Base-by-base conservation (phyloP, 1,140 invertebrate species). In the Apis florea region DNA sequence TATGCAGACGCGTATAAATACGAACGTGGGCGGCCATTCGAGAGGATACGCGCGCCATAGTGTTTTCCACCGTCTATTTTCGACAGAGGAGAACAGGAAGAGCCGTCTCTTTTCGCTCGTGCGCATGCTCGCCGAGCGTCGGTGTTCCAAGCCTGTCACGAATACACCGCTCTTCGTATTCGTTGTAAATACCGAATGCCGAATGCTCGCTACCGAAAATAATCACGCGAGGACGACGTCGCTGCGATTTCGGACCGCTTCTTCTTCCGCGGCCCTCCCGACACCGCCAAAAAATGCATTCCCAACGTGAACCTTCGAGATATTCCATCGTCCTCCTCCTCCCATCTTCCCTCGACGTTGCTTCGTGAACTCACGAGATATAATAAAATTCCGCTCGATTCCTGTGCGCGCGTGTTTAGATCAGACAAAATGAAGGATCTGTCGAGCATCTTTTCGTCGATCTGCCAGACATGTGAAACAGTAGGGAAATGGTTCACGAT, bases 1-100 rank as follows among this genome's bases (percentile, higher is more conserved):
- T 53, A 49, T 84, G 69, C 73, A 59, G 70, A 61, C 71, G 73
- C 72, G 74, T 84, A 81, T 87, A 87, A 85, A 88, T 79, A 68
- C 51, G 73, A 82, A 54, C n/a, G 54, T 15, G 53, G 59, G 61
- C 17, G 76, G 67, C 26, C 61, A 66, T 69, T 78, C 8, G 49
- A 61, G 54, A 75, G 82, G 76, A 61, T 87, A 74, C 26, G 47
- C 66, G 71, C 26, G 47, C 66, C 58, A 73, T 71, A 47, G 81
- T 82, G 74, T 87, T 77, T n/a, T 53, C 76, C 80, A 78, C 56
- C 69, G 82, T 89, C 88, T 89, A 89, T 89, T 89, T 89, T 89
- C 68, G 84, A 83, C 78, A n/a, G n/a, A n/a, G n/a, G 59, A 80
- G 77, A 85, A 88, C 79, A 82, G 83, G 87, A 86, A 86, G 85